Evolutionary conservation across 2,797 vertebrate species (phyloP).

Genomic region (Alectoris magna): DNA sequence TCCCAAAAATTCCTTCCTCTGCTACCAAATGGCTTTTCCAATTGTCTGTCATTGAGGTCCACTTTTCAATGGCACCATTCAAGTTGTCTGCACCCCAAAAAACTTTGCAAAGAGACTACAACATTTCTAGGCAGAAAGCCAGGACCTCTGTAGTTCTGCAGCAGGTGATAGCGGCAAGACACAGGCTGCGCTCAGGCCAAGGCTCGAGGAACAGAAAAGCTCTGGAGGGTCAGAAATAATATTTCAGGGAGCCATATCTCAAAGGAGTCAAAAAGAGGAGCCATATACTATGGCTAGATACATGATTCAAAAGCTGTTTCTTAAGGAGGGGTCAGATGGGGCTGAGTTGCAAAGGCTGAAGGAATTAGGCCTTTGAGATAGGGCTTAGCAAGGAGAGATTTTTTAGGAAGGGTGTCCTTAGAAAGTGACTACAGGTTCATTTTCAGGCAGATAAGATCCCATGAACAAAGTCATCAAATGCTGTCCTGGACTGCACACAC

Average conservation of each 20-base stretch:
- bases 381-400: neutral
- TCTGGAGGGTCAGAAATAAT: neutral
- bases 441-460: neutral
- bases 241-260: neutral
- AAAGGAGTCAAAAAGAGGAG: neutral
- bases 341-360: neutral
- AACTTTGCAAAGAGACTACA: neutral
- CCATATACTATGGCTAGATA: neutral
- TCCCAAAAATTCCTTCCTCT: neutral
- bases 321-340: neutral
- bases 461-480: neutral
- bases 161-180: neutral
- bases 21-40: neutral
- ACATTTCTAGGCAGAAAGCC: neutral
- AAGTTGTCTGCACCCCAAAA: neutral
- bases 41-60: neutral
- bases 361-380: neutral
- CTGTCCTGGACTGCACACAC: neutral
- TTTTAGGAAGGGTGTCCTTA: neutral
- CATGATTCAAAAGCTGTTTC: neutral
- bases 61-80: neutral
- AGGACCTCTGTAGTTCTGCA: fast-evolving
- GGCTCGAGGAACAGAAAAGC: neutral
- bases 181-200: neutral
- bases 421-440: neutral